A percentile compares a stretch with the other conserved stretches of the same genome.
Conservation (phyloP, 2,888 invertebrate species). For the Xestia rhomboidea region DNA sequence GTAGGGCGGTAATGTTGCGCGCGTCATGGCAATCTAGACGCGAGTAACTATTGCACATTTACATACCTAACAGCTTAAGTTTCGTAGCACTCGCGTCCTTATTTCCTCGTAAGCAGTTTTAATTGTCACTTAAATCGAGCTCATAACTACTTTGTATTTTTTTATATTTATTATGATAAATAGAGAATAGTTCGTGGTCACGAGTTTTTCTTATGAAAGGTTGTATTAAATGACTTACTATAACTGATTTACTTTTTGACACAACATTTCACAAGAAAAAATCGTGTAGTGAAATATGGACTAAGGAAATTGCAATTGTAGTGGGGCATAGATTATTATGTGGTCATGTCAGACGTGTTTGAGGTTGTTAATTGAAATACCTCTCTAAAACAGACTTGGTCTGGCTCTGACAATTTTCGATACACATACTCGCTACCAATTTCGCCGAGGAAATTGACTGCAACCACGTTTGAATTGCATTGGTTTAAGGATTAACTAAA, state of each 20-base stretch:
- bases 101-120: constrained; percentile 21
- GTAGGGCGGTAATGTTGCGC: background rate
- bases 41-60: constrained; percentile 18
- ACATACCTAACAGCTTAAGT: constrained; percentile 29
- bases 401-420: constrained; percentile 25
- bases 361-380: constrained; percentile 45
- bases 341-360: background rate
- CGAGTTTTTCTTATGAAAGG: background rate
- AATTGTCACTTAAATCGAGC: constrained; percentile 21
- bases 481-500: background rate
- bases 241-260: background rate
- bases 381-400: constrained; percentile 15
- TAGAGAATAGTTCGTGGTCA: background rate
- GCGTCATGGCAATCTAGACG: background rate
- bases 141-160: background rate
- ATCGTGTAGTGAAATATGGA: background rate
- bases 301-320: constrained; percentile 4
- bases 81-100: background rate
- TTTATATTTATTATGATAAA: background rate
- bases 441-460: constrained; percentile 1
- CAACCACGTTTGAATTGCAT: background rate
- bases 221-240: background rate
- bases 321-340: background rate
- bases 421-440: constrained; percentile 8
- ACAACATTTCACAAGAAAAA: background rate